These are phyloP conservation scores for Physocephala rufipes DNA, from an alignment of 2,888 invertebrate species.

Conservation along the genomic window DNA sequence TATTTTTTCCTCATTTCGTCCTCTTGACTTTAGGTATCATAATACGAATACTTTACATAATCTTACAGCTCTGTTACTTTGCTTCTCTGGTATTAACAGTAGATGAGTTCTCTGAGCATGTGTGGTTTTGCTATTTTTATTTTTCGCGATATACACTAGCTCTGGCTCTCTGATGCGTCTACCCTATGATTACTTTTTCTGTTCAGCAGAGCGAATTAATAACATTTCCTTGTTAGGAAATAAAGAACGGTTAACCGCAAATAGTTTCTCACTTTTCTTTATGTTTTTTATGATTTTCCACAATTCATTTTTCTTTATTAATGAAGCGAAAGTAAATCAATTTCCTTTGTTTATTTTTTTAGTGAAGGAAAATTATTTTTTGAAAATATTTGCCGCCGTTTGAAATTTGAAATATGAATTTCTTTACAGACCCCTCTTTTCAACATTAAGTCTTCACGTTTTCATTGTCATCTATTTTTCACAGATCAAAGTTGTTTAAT, in stretches of 20 bases:
- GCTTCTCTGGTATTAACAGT: no score
- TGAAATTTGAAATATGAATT: neutral
- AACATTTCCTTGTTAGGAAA: conserved; percentile 56
- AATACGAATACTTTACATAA: no score
- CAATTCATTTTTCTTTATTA: neutral
- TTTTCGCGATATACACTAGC: conserved; percentile 6
- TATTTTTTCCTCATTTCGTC: no score
- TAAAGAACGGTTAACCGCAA: neutral
- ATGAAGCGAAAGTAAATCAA: neutral
- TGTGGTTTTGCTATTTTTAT: conserved; percentile 17
- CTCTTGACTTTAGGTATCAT: no score
- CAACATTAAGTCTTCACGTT: no score
- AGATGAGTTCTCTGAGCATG: neutral
- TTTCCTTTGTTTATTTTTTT: neutral
- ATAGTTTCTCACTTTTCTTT: no score
- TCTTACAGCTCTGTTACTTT: no score
- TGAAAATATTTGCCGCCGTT: neutral
- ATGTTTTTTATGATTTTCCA: neutral
- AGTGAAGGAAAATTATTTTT: neutral
- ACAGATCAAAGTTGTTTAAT: no score
- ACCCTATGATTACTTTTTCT: conserved; percentile 47
- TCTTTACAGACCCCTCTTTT: no score
- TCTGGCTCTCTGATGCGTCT: no score
- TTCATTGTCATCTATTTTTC: no score
- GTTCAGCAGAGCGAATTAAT: conserved; percentile 59